Percentiles rank a stretch among this genome's conserved stretches.
These are phyloP conservation scores for Turdus rufiventris DNA, from an alignment of 2,113 vertebrate genomes.

Conservation along the genomic window DNA sequence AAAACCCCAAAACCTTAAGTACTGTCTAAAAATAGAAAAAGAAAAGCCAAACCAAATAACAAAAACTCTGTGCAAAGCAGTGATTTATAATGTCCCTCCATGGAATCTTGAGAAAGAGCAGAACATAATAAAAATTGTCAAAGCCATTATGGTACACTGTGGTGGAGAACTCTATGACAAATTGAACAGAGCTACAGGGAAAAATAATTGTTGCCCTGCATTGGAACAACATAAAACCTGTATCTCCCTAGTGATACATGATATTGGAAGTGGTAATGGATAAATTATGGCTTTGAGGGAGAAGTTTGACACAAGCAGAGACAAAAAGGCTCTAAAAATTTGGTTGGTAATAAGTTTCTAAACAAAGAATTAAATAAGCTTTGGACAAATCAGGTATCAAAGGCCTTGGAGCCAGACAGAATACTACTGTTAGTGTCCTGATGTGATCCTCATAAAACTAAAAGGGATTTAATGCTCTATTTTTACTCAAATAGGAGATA, in stretches of 20 bases:
- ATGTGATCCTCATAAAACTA: background rate
- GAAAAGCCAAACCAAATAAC: background rate
- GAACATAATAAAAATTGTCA: background rate
- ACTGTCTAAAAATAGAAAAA: background rate
- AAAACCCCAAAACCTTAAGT: background rate
- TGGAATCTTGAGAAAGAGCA: background rate
- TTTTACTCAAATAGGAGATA: background rate
- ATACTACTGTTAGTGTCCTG: background rate
- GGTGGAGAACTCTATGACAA: background rate
- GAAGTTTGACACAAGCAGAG: background rate
- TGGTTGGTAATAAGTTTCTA: background rate
- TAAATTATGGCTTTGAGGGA: background rate
- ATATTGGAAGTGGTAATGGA: background rate
- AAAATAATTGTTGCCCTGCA: background rate
- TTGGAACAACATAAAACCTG: fast-evolving
- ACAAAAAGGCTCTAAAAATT: background rate
- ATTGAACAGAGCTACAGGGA: background rate
- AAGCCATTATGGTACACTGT: background rate
- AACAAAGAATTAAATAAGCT: background rate
- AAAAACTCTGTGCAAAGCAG: background rate
- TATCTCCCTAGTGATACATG: background rate
- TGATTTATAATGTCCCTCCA: background rate
- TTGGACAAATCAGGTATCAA: background rate
- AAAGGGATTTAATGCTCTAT: background rate
- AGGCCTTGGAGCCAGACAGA: background rate